Percentiles rank a stretch among this genome's conserved stretches.
Conservation (phyloP, 2,888 invertebrate genomes). For the Biston stratarius region DNA sequence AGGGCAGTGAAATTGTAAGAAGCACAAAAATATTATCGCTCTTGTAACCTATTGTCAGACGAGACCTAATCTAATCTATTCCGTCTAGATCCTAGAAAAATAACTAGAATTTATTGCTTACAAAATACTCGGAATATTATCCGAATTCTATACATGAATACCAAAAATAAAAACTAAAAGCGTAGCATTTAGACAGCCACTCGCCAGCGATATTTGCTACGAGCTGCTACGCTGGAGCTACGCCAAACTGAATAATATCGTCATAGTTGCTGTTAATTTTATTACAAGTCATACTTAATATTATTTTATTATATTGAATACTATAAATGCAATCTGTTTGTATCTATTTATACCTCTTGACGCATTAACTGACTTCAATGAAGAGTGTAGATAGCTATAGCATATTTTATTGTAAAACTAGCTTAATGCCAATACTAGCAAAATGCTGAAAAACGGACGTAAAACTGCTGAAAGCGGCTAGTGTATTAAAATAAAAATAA, state of each 20-base stretch:
- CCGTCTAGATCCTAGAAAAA: not conserved
- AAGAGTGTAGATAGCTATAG: too few relatives aligned
- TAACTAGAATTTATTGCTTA: slow-evolving; percentile 1
- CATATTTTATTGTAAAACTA: too few relatives aligned
- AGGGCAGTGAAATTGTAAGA: too few relatives aligned
- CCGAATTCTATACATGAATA: slow-evolving; percentile 6
- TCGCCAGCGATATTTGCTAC: slow-evolving; percentile 60
- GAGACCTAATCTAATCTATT: slow-evolving; percentile 4
- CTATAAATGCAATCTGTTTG: too few relatives aligned
- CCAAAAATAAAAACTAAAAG: slow-evolving; percentile 37
- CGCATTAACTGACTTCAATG: too few relatives aligned
- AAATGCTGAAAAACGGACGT: too few relatives aligned
- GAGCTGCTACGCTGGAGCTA: slow-evolving; percentile 51
- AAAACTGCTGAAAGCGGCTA: too few relatives aligned
- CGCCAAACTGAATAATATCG: slow-evolving; percentile 30
- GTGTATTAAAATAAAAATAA: too few relatives aligned
- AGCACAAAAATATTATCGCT: too few relatives aligned
- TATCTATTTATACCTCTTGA: too few relatives aligned
- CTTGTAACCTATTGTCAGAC: not conserved
- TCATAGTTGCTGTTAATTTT: not conserved
- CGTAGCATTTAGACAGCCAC: slow-evolving; percentile 46
- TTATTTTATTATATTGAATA: not conserved
- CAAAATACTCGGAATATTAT: slow-evolving; percentile 4
- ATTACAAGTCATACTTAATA: not conserved
- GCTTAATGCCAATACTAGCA: too few relatives aligned